These are phyloP conservation scores for Battus philenor DNA, from an alignment of 1,140 invertebrate species.

Conservation along the genomic window DNA sequence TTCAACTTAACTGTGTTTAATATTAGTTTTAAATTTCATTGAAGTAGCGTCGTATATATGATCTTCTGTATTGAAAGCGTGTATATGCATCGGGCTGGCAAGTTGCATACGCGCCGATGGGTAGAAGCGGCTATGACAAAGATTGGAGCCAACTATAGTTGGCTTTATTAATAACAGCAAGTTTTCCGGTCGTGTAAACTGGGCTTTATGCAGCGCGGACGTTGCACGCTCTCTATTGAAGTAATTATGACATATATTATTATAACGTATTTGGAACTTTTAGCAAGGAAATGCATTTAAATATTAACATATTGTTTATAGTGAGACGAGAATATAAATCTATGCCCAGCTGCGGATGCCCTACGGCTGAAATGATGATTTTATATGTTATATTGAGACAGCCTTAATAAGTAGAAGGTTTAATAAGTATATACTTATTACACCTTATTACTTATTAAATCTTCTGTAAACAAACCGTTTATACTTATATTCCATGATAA, in stretches of 20 bases:
- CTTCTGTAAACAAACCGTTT: too few relatives aligned
- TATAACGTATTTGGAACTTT: conserved; percentile 1
- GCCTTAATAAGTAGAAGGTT: too few relatives aligned
- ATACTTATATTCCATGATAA: too few relatives aligned
- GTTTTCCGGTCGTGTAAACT: conserved; percentile 43
- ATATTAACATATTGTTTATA: too few relatives aligned
- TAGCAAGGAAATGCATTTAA: conserved; percentile 1
- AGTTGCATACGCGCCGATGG: conserved; percentile 56
- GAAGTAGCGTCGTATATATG: conserved; percentile 11
- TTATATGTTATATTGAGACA: too few relatives aligned
- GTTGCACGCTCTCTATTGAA: conserved; percentile 1
- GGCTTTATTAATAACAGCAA: conserved; percentile 64
- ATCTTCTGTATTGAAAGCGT: conserved; percentile 18
- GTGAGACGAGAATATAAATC: background rate
- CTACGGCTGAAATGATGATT: too few relatives aligned
- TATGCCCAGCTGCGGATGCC: too few relatives aligned
- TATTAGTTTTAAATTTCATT: conserved; percentile 23
- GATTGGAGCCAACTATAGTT: conserved; percentile 53
- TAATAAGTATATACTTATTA: too few relatives aligned
- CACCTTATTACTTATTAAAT: too few relatives aligned
- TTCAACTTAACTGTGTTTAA: too few relatives aligned
- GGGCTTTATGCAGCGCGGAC: conserved; percentile 11
- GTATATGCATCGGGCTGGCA: conserved; percentile 60
- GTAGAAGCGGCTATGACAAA: conserved; percentile 59
- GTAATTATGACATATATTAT: conserved; percentile 2